Base-by-base conservation (phyloP, 1,140 invertebrate genomes). In the Calephelis virginiensis region DNA sequence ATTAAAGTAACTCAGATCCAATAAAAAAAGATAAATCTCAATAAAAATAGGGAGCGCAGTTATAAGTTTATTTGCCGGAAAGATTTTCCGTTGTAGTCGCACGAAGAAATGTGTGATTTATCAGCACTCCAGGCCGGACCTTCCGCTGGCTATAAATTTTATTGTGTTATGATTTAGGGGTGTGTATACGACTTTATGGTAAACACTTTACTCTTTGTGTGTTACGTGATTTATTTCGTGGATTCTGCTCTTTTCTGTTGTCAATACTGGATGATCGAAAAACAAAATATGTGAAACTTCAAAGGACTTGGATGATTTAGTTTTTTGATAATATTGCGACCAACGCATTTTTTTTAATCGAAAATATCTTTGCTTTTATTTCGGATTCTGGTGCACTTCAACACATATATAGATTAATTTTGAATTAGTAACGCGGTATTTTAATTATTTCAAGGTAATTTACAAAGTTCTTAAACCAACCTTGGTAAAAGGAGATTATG, bases 81-180 rank as follows among this genome's bases (percentile, higher is more conserved):
- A 83, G 82, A 86, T 84, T 85, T 88, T 81, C 76, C 84, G 77
- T 78, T 81, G 67, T 70, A 77, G 83, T 86, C 81, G 77, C 81
- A 82, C 81, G 82, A 89, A 85, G 86, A 86, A 90, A 83, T 82
- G 83, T 83, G 81, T 87, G 84, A 89, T 90, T 89, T 90, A 90
- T 88, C 78, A 86, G 85, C 83, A 86, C 88, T 90, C 85, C 80
- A 89, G 85, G 86, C 87, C 84, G 86, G 86, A 90, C 86, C 85
- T 89, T 88, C 86, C 85, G 85, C 73, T 80, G 66, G 85, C 88
- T 83, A 89, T 90, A 90, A 90, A 90, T 90, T 90, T 86, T 89
- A 90, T 89, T 90, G 86, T 86, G 83, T 83, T 89, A 88, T 90
- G 86, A 90, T 90, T 90, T 90, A 89, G 83, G 80, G 72, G 74